These are phyloP conservation scores for Himalopsyche kuldschensis DNA, from an alignment of 2,888 invertebrate genomes.

Conservation along the genomic window DNA sequence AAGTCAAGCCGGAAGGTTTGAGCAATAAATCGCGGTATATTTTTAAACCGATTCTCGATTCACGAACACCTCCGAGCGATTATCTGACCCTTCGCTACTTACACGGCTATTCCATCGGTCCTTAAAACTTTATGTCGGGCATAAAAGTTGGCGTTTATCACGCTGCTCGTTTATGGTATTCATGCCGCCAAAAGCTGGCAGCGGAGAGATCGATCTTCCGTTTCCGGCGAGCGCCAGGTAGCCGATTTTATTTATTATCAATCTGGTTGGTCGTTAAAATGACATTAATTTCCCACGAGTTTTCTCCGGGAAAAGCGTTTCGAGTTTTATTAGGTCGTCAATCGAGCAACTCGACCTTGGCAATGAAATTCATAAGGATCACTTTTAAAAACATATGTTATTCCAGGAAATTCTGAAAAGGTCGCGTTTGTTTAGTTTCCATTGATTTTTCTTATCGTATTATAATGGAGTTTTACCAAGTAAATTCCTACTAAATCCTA, in stretches of 20 bases:
- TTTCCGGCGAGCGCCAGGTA: neutral
- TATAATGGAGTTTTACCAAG: too few species aligned
- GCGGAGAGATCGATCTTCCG: neutral
- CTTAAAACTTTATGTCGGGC: constrained; percentile 35
- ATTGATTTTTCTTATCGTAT: too few species aligned
- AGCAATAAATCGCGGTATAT: neutral
- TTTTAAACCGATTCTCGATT: neutral
- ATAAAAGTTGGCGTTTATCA: constrained; percentile 36
- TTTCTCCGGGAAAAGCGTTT: neutral
- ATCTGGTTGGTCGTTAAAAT: constrained; percentile 27
- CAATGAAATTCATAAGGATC: neutral
- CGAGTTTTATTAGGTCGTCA: neutral
- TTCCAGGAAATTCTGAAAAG: too few species aligned
- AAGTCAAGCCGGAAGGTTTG: neutral
- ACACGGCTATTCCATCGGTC: constrained; percentile 13
- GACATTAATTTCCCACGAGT: constrained; percentile 22
- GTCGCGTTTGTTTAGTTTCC: too few species aligned
- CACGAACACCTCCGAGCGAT: neutral
- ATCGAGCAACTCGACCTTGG: neutral
- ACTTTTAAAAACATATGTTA: neutral
- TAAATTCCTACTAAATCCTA: too few species aligned
- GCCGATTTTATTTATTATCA: constrained; percentile 35
- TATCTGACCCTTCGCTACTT: constrained; percentile 8
- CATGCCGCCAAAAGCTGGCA: neutral
- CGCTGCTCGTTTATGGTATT: constrained; percentile 7